Percentiles rank a stretch among this genome's conserved stretches.
Conservation (phyloP, 2,113 vertebrate species). For the Cromileptes altivelis region DNA sequence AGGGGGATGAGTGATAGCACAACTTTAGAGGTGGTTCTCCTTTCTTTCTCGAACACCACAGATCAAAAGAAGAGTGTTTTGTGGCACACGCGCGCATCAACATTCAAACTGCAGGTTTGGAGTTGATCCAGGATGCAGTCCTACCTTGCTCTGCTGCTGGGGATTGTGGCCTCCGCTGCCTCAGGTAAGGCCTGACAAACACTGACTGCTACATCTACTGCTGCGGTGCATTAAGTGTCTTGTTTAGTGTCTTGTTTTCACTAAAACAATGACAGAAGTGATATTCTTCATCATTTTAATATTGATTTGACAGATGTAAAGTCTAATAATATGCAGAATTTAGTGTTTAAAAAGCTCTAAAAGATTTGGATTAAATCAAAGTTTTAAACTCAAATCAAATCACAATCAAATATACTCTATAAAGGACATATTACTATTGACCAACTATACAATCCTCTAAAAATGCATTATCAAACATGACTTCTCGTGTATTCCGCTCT, state of each 20-base stretch:
- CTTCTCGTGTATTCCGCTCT: background rate
- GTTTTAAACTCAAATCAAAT: background rate
- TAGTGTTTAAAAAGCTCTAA: background rate
- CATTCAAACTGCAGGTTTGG: slow-evolving; percentile 47
- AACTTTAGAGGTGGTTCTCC: slow-evolving; percentile 30
- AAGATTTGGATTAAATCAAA: background rate
- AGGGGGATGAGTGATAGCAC: slow-evolving; percentile 36
- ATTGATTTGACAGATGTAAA: background rate
- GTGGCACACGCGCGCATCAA: background rate
- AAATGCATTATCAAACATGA: background rate
- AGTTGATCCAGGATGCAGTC: slow-evolving; percentile 78
- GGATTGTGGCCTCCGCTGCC: slow-evolving; percentile 65
- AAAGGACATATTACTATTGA: background rate
- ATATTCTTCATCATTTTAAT: background rate
- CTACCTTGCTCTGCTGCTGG: slow-evolving; percentile 70
- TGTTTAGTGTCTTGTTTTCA: too few relatives aligned
- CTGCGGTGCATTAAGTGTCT: background rate
- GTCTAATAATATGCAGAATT: background rate
- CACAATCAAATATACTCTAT: background rate
- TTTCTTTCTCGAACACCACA: slow-evolving; percentile 36
- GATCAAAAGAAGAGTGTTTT: slow-evolving; percentile 26
- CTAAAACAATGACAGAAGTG: background rate
- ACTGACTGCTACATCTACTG: background rate
- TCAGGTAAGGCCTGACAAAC: slow-evolving; percentile 72
- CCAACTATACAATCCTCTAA: background rate